Evolutionary conservation across 2,888 invertebrate species (phyloP).

Genomic region (Catocala sponsa): DNA sequence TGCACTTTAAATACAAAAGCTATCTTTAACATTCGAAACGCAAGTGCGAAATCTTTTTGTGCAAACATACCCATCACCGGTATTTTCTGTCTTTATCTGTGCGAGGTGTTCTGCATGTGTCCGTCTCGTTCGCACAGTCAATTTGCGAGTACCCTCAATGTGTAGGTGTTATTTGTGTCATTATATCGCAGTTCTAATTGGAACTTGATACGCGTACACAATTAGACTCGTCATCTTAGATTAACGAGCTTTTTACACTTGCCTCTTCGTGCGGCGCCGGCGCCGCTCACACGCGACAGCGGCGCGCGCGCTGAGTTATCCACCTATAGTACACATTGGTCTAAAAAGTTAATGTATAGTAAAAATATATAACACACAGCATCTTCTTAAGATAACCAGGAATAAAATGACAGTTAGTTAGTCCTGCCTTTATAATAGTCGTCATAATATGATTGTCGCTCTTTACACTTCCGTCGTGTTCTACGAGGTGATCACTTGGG

Average conservation of each 20-base stretch:
- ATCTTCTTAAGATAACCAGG: too few species aligned
- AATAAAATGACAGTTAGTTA: too few species aligned
- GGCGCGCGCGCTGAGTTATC: neutral
- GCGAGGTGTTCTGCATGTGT: constrained; percentile 5
- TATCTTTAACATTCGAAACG: constrained; percentile 11
- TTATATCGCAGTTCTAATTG: constrained; percentile 79
- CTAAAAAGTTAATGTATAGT: too few species aligned
- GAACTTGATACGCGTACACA: constrained; percentile 83
- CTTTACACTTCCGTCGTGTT: too few species aligned
- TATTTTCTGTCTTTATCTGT: constrained; percentile 27
- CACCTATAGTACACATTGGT: too few species aligned
- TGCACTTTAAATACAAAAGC: constrained; percentile 1
- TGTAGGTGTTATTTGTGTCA: constrained; percentile 66
- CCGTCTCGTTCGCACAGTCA: constrained; percentile 36
- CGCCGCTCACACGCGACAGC: constrained; percentile 39
- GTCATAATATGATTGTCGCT: too few species aligned
- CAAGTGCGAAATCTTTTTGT: constrained; percentile 23
- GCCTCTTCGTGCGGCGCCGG: constrained; percentile 22
- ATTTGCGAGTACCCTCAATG: constrained; percentile 41
- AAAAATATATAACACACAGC: too few species aligned
- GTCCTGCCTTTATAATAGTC: too few species aligned
- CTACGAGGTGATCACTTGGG: too few species aligned
- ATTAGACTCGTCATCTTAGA: constrained; percentile 76
- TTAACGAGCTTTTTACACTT: constrained; percentile 81
- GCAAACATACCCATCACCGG: constrained; percentile 17